Percentiles rank a stretch among this genome's conserved stretches.
Conservation (phyloP, 2,888 invertebrate genomes). For the Timandra comae region DNA sequence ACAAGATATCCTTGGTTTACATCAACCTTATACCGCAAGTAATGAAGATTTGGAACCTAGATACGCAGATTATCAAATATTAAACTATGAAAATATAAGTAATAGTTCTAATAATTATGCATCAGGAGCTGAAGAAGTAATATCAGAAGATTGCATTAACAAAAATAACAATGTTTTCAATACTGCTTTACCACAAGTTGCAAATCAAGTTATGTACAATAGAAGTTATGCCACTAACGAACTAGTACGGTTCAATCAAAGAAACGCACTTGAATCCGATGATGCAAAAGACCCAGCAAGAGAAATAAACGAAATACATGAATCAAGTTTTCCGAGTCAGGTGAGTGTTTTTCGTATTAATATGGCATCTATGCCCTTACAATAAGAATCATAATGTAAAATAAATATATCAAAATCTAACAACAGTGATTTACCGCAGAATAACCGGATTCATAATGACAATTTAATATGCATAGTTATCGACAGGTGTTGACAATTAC, state of each 20-base stretch:
- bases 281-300: slow-evolving; percentile 48
- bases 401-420: slow-evolving; percentile 12
- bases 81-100: slow-evolving; percentile 59
- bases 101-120: slow-evolving; percentile 57
- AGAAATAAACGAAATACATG: slow-evolving; percentile 43
- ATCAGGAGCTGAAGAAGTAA: slow-evolving; percentile 48
- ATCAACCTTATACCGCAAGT: slow-evolving; percentile 49
- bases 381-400: slow-evolving; percentile 13
- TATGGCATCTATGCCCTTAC: slow-evolving; percentile 29
- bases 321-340: slow-evolving; percentile 59
- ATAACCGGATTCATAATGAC: slow-evolving; percentile 65
- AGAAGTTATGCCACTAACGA: slow-evolving; percentile 49
- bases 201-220: slow-evolving; percentile 44
- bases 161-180: slow-evolving; percentile 38
- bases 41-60: slow-evolving; percentile 46
- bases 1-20: slow-evolving; percentile 67
- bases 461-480: slow-evolving; percentile 54
- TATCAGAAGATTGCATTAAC: slow-evolving; percentile 40
- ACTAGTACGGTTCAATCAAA: slow-evolving; percentile 47
- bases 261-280: slow-evolving; percentile 39
- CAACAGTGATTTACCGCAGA: slow-evolving; percentile 51
- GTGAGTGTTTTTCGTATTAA: slow-evolving; percentile 35
- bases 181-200: slow-evolving; percentile 31
- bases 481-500: slow-evolving; percentile 45
- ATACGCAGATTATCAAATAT: slow-evolving; percentile 53